Conservation (phyloP, 2,888 invertebrate species). For the Xanthostigma xanthostigma region DNA sequence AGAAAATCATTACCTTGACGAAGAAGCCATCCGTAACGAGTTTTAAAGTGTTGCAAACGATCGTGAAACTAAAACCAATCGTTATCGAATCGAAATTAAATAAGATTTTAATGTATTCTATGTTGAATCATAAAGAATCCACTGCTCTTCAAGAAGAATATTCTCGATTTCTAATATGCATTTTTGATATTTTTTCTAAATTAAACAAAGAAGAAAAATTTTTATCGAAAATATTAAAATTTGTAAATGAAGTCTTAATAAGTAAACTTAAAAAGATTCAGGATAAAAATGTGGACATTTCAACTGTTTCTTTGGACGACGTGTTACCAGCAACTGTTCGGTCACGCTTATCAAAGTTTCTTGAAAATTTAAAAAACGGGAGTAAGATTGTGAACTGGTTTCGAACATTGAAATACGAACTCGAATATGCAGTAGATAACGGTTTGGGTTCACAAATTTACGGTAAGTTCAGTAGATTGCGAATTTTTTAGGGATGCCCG, state of each 20-base stretch:
- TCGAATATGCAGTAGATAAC: no score
- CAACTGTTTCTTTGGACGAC: neutral
- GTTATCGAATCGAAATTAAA: neutral
- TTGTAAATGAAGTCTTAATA: neutral
- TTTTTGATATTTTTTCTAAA: constrained; percentile 1
- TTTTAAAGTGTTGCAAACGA: neutral
- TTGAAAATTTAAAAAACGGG: neutral
- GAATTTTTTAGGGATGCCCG: no score
- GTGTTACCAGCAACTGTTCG: neutral
- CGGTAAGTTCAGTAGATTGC: no score
- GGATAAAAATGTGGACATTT: neutral
- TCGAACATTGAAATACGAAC: no score
- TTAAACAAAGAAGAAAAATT: constrained; percentile 2
- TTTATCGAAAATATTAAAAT: neutral
- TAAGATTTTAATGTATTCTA: neutral
- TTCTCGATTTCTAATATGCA: neutral
- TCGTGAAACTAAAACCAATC: neutral
- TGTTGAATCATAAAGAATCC: neutral
- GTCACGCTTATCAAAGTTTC: neutral
- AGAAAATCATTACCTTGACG: neutral
- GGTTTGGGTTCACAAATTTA: no score
- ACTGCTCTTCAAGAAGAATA: neutral
- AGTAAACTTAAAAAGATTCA: no score
- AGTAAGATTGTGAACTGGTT: no score
- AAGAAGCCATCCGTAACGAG: neutral